Conservation (phyloP, 2,113 vertebrate species). For the Cervus canadensis region DNA sequence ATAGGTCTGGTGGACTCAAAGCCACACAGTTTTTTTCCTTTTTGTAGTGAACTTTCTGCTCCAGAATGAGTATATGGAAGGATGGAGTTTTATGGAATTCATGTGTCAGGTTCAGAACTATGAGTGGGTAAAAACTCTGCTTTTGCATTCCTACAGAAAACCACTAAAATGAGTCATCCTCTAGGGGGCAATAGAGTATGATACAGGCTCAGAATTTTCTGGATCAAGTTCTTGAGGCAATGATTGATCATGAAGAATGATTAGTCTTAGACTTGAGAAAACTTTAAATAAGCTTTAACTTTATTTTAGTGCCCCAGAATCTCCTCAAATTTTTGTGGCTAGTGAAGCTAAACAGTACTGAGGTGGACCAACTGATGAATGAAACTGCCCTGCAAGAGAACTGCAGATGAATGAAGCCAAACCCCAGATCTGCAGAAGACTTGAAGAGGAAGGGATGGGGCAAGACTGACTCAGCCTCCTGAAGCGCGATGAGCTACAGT, state of each 20-base stretch:
- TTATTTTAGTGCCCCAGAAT: not conserved
- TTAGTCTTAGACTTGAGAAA: not conserved
- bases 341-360: not conserved
- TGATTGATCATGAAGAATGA: not conserved
- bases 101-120: not conserved
- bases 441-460: not conserved
- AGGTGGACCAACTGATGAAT: not conserved
- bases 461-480: not conserved
- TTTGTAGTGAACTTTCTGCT: not conserved
- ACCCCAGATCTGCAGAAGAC: not conserved
- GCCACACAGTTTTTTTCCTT: conserved; percentile 25
- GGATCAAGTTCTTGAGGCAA: not conserved
- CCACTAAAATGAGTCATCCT: conserved; percentile 37
- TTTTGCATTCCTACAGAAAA: conserved; percentile 9
- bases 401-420: not conserved
- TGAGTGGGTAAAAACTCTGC: not conserved
- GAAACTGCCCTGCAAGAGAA: not conserved
- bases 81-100: not conserved
- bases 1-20: conserved; percentile 26
- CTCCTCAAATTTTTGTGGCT: not conserved
- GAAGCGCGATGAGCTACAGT: not conserved
- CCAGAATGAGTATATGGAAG: not conserved
- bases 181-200: conserved; percentile 47
- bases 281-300: not conserved
- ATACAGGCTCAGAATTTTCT: not conserved